Conservation (phyloP, 2,888 invertebrate genomes). For the Anodontia alba region DNA sequence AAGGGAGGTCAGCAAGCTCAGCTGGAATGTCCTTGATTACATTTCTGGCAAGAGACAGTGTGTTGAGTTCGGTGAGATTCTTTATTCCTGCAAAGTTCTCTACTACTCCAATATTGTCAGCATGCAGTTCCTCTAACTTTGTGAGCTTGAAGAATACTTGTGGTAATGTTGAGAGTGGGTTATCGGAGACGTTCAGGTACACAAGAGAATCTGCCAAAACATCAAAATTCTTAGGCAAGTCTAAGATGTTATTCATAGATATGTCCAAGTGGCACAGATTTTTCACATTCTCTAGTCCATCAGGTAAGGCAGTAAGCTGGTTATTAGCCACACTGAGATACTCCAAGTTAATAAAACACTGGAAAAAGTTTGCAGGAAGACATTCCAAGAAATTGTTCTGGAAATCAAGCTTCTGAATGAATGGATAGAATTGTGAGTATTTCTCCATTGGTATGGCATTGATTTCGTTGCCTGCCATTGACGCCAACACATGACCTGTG, state of each 20-base stretch:
- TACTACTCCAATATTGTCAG: slow-evolving; percentile 70
- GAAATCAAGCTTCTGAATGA: slow-evolving; percentile 70
- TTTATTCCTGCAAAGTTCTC: slow-evolving; percentile 56
- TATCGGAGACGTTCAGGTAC: slow-evolving; percentile 71
- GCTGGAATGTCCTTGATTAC: slow-evolving; percentile 59
- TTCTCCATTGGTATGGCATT: slow-evolving; percentile 43
- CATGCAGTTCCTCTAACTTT: slow-evolving; percentile 66
- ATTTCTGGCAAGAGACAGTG: slow-evolving; percentile 65
- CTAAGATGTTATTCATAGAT: slow-evolving; percentile 57
- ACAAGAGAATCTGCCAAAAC: slow-evolving; percentile 52
- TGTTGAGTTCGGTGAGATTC: slow-evolving; percentile 63
- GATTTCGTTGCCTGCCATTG: slow-evolving; percentile 52
- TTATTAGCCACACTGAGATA: slow-evolving; percentile 69
- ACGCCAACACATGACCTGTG: slow-evolving; percentile 63
- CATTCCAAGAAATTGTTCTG: slow-evolving; percentile 63
- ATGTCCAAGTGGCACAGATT: slow-evolving; percentile 58
- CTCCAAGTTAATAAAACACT: slow-evolving; percentile 46
- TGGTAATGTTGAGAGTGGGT: slow-evolving; percentile 69
- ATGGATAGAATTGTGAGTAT: slow-evolving; percentile 42
- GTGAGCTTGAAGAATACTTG: slow-evolving; percentile 48
- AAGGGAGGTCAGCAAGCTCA: slow-evolving; percentile 56
- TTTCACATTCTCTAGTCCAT: slow-evolving; percentile 32
- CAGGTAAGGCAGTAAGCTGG: slow-evolving; percentile 60
- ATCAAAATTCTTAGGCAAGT: slow-evolving; percentile 61
- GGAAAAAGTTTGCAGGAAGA: slow-evolving; percentile 61